Evolutionary conservation across 2,888 invertebrate genomes (phyloP).

Genomic region (Neria commutata): DNA sequence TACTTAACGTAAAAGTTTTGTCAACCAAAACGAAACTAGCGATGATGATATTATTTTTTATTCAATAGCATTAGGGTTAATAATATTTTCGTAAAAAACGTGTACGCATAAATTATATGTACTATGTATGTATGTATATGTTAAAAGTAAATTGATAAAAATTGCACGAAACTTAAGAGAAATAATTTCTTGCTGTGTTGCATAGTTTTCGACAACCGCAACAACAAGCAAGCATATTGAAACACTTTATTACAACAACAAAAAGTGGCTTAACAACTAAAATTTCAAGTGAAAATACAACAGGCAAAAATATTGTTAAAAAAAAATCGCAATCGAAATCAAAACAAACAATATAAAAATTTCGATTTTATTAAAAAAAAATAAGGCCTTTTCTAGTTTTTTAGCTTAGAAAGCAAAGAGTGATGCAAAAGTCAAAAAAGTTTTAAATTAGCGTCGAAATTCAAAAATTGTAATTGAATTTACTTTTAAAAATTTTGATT

Average conservation of each 20-base stretch:
- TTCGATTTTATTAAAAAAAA: slow-evolving; percentile 21
- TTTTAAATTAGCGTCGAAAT: slow-evolving; percentile 19
- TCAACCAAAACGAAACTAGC: no score
- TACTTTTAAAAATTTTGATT: slow-evolving; percentile 18
- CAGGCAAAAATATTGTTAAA: no score
- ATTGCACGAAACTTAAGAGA: not conserved
- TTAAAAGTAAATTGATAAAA: no score
- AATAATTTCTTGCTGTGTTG: not conserved
- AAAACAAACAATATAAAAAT: slow-evolving; percentile 15
- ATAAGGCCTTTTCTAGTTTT: slow-evolving; percentile 29
- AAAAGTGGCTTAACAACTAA: not conserved
- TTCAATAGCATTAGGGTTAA: no score
- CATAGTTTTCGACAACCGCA: not conserved
- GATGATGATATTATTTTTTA: no score
- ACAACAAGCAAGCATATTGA: no score
- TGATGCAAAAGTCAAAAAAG: not conserved
- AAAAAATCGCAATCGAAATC: not conserved
- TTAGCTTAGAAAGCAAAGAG: not conserved
- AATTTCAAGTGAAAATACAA: not conserved
- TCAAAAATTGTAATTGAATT: slow-evolving; percentile 24
- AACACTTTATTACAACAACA: no score
- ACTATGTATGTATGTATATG: not conserved
- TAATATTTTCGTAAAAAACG: no score
- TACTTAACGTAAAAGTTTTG: not conserved
- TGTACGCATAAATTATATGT: not conserved